phyloP scores from a whole-genome alignment of 1,140 invertebrate genomes.

The Drosophila ohnishii region DNA sequence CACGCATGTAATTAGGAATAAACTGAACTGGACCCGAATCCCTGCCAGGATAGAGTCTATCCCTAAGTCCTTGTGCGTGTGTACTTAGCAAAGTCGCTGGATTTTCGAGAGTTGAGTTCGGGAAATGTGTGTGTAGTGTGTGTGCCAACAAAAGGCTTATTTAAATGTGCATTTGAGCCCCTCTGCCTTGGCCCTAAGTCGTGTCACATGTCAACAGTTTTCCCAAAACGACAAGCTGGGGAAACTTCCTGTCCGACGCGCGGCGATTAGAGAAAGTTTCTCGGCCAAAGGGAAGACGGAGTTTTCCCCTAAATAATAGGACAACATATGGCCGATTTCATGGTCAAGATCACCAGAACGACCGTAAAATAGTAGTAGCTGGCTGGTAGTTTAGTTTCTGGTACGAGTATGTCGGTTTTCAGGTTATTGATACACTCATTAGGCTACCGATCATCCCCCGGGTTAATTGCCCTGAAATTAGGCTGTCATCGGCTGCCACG shows the following conservation, averaged over 20 bases:
- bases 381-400: constrained; percentile 14
- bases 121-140: constrained; percentile 16
- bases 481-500: constrained; percentile 49
- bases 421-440: constrained; percentile 61
- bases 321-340: constrained; percentile 46
- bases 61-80: constrained; percentile 56
- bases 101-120: constrained; percentile 45
- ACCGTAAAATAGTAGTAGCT: constrained; percentile 26
- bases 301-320: constrained; percentile 22
- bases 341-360: constrained; percentile 32
- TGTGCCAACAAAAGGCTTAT: constrained; percentile 56
- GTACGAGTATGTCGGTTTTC: constrained; percentile 18
- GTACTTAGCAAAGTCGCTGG: constrained; percentile 62
- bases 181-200: constrained; percentile 40
- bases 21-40: constrained; percentile 27
- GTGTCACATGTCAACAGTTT: constrained; percentile 62
- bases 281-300: constrained; percentile 21
- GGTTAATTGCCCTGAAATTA: constrained; percentile 57
- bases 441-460: constrained; percentile 49
- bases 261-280: constrained; percentile 39
- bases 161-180: constrained; percentile 49
- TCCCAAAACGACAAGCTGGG: constrained; percentile 22
- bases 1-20: constrained; percentile 65
- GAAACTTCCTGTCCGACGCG: constrained; percentile 47
- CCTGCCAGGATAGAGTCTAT: constrained; percentile 5